Percentiles rank a stretch among this genome's conserved stretches.
Conservation (phyloP, 2,888 invertebrate species). For the Apeira syringaria region DNA sequence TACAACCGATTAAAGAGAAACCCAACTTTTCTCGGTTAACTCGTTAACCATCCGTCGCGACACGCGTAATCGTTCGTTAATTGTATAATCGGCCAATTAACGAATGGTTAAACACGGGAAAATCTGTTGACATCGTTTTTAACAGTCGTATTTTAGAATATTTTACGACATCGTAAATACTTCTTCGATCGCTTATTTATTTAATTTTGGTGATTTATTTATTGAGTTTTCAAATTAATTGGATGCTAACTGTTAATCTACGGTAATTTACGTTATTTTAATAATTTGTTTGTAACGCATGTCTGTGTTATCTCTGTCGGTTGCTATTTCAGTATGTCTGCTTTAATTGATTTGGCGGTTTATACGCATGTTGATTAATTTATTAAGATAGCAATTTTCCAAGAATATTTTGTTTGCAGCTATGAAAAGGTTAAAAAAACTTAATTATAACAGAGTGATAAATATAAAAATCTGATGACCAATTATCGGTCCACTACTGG, state of each 20-base stretch:
- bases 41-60: conserved; percentile 31
- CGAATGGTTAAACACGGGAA: conserved; percentile 21
- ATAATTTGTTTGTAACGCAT: not conserved
- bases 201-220: conserved; percentile 13
- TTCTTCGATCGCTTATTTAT: conserved; percentile 19
- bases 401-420: too few species aligned
- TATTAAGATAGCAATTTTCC: too few species aligned
- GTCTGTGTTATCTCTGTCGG: too few species aligned
- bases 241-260: not conserved
- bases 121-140: conserved; percentile 25
- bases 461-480: too few species aligned
- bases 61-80: conserved; percentile 32
- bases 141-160: conserved; percentile 24
- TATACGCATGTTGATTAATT: too few species aligned
- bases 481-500: too few species aligned
- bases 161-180: conserved; percentile 22
- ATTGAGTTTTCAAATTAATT: conserved; percentile 5
- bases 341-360: too few species aligned
- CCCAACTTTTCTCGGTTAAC: conserved; percentile 28
- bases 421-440: too few species aligned
- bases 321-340: too few species aligned
- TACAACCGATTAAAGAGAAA: conserved; percentile 23
- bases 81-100: conserved; percentile 35
- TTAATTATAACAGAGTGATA: too few species aligned
- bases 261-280: not conserved